Conservation (phyloP, 2,888 invertebrate genomes). For the Conops quadrifasciatus region DNA sequence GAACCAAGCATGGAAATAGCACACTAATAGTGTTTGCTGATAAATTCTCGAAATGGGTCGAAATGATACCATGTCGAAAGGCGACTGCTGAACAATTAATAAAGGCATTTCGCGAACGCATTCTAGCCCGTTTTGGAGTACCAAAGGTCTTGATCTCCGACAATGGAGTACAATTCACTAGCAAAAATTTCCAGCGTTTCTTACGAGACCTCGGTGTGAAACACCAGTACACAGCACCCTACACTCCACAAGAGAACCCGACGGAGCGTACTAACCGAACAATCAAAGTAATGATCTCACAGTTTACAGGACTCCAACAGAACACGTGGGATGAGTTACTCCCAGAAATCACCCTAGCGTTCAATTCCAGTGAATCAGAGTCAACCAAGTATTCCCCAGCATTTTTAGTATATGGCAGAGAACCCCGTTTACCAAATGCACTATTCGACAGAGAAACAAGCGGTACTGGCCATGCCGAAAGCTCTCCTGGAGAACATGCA, state of each 20-base stretch:
- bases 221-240: not conserved
- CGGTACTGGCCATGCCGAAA: not conserved
- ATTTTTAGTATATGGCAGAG: not conserved
- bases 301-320: not conserved
- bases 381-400: conserved; percentile 18
- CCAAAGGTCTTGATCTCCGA: not conserved
- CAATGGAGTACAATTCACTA: not conserved
- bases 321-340: not conserved
- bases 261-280: not conserved
- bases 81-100: not conserved
- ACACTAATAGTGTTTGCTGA: not conserved
- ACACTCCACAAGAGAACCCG: conserved; percentile 11
- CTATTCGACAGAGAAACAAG: not conserved
- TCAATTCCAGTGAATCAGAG: conserved; percentile 13
- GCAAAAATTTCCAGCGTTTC: not conserved
- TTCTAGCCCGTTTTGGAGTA: not conserved
- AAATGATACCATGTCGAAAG: not conserved
- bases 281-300: not conserved
- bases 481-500: not conserved
- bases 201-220: no score
- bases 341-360: conserved; percentile 5
- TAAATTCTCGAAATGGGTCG: not conserved
- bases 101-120: conserved; percentile 1
- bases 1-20: not conserved
- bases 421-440: not conserved